Base-by-base conservation (phyloP, 2,113 vertebrate species). In the Petroica traversi region DNA sequence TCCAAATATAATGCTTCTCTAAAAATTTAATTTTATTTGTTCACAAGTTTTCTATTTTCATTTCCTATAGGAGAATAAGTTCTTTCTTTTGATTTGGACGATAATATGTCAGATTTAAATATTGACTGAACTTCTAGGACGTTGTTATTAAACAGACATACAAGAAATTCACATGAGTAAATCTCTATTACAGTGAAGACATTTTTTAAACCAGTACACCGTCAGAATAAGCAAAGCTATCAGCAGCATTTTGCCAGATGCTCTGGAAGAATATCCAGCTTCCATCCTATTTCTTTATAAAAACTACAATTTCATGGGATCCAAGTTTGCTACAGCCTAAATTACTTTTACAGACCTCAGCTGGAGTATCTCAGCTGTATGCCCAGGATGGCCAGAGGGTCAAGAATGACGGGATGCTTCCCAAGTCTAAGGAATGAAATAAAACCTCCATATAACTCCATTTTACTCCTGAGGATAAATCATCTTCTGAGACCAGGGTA, bases 171-270 rank as follows among this genome's bases (percentile, higher is more conserved):
- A 67, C 34, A 41, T 69, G 38, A 74, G 31, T 79, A 62, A 82
- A 79, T 14, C 24, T 54, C 41, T 46, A 15, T 76, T 82, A 91
- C 9, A 80, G 5, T 20, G 8, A 88, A 88, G 13, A 12, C 8
- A 15, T 72, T 92, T 77, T 92, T 83, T 38, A 81, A 89, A 80
- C 15, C 8, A 64, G 5, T 67, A 63, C 9, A 8, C 40, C 67
- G 73, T 91, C 40, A 83, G 36, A 89, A 74, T 89, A 85, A 91
- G 66, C 43, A 95, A 87, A 95, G 40, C 41, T 89, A 28, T 83
- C 40, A 92, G 48, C 33, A 79, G 11, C 11, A 49, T 75, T 91
- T 82, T 88, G 20, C 89, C 84, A 95, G 72, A 83, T 69, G 34
- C 20, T 61, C 41, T 82, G 74, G 55, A 86, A 88, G 8, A 89